Conservation (phyloP, 2,888 invertebrate species). For the Eupithecia exiguata region DNA sequence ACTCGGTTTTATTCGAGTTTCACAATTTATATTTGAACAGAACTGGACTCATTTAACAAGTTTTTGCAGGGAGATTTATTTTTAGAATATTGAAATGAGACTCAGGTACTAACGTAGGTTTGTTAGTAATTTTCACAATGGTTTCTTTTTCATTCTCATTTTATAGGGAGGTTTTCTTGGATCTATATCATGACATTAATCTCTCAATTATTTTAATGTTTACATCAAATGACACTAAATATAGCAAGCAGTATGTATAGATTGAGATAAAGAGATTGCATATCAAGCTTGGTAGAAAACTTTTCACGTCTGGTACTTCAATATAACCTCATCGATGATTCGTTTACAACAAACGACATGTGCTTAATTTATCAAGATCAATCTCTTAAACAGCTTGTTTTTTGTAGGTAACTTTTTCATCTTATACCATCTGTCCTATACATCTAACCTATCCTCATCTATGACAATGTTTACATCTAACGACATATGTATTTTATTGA, state of each 20-base stretch:
- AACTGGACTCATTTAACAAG: not conserved
- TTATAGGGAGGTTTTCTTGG: not conserved
- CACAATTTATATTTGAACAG: not conserved
- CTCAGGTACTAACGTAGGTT: not conserved
- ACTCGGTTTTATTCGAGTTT: not conserved
- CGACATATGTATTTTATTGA: conserved; percentile 57
- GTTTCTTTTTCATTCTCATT: not conserved
- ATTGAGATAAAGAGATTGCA: too few species aligned
- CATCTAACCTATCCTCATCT: conserved; percentile 38
- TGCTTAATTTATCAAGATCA: not conserved
- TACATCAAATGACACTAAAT: too few species aligned
- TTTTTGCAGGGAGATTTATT: not conserved
- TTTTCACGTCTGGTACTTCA: too few species aligned
- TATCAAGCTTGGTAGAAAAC: too few species aligned
- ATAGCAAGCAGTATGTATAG: too few species aligned
- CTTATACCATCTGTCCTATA: conserved; percentile 13
- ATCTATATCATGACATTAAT: too few species aligned
- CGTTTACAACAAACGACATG: too few species aligned
- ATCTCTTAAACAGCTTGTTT: not conserved
- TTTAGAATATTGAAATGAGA: not conserved
- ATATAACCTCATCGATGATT: too few species aligned
- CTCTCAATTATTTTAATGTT: too few species aligned
- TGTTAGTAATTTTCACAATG: not conserved
- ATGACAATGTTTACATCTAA: conserved; percentile 55
- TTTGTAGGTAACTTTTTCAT: not conserved